Evolutionary conservation across 2,113 vertebrate species (phyloP).

Genomic region (Coturnix japonica): DNA sequence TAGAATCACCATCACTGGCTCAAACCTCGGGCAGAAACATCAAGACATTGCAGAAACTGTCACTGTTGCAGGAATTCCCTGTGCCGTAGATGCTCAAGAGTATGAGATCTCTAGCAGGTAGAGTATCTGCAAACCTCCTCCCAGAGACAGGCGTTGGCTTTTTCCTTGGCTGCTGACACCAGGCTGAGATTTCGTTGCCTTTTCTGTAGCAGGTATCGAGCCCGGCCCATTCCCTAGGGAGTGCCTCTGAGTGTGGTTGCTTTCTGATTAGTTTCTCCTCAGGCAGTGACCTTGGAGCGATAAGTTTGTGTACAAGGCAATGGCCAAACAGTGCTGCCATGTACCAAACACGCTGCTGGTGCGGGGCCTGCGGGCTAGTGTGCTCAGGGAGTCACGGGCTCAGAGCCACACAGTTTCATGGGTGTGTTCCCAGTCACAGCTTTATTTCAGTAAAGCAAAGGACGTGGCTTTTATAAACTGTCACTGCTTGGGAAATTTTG

Average conservation of each 20-base stretch:
- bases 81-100: slow-evolving; percentile 82
- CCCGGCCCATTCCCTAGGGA: neutral
- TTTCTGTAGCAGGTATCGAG: slow-evolving; percentile 27
- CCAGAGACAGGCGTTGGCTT: slow-evolving; percentile 37
- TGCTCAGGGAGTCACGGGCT: neutral
- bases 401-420: neutral
- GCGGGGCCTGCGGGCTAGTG: neutral
- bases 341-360: rapidly evolving
- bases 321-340: neutral
- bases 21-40: slow-evolving; percentile 94
- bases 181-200: slow-evolving; percentile 47
- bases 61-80: slow-evolving; percentile 87
- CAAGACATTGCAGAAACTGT: slow-evolving; percentile 90
- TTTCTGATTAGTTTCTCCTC: neutral
- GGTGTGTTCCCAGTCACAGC: neutral
- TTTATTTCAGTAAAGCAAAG: neutral
- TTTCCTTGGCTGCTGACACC: slow-evolving; percentile 30
- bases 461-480: neutral
- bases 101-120: slow-evolving; percentile 97
- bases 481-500: neutral
- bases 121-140: slow-evolving; percentile 64
- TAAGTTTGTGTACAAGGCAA: neutral
- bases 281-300: neutral
- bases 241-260: neutral
- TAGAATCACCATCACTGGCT: slow-evolving; percentile 91